Conservation (phyloP, 2,888 invertebrate genomes). For the Anorthoa munda region DNA sequence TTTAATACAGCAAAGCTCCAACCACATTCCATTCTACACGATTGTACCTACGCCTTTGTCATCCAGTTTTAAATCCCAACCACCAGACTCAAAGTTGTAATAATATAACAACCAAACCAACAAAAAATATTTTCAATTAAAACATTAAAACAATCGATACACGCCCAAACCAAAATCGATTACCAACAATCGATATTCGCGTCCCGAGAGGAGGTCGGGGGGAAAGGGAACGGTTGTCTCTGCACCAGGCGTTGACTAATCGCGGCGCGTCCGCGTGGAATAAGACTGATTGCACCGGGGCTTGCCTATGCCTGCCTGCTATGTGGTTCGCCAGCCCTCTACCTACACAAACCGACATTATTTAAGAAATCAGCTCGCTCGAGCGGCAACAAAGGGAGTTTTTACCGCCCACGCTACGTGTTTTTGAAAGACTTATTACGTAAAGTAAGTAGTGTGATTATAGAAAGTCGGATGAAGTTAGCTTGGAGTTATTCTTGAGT, state of each 20-base stretch:
- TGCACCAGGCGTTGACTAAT: constrained; percentile 90
- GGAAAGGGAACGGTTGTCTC: constrained; percentile 85
- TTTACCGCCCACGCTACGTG: constrained; percentile 85
- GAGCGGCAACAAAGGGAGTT: constrained; percentile 89
- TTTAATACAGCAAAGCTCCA: not conserved
- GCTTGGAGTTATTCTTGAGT: constrained; percentile 20
- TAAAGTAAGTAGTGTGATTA: constrained; percentile 71
- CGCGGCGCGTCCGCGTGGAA: constrained; percentile 90
- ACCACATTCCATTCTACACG: not conserved
- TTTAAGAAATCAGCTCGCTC: constrained; percentile 90
- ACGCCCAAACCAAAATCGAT: constrained; percentile 86
- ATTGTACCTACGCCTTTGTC: not conserved
- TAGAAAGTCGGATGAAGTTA: constrained; percentile 52
- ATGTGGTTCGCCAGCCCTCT: constrained; percentile 84
- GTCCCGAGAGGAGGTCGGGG: constrained; percentile 82
- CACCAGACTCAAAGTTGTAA: not conserved
- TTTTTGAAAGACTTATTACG: constrained; percentile 81
- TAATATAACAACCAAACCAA: constrained; percentile 9
- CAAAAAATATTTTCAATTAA: constrained; percentile 71
- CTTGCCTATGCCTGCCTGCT: constrained; percentile 88
- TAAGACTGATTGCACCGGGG: constrained; percentile 89
- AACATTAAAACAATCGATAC: constrained; percentile 78
- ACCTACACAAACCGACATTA: constrained; percentile 89
- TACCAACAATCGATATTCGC: constrained; percentile 86
- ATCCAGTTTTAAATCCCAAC: constrained; percentile 11